Evolutionary conservation across 2,113 vertebrate species (phyloP), one percentile per base, ranked within the genome.

Genomic region (Cryptotis parvus): DNA sequence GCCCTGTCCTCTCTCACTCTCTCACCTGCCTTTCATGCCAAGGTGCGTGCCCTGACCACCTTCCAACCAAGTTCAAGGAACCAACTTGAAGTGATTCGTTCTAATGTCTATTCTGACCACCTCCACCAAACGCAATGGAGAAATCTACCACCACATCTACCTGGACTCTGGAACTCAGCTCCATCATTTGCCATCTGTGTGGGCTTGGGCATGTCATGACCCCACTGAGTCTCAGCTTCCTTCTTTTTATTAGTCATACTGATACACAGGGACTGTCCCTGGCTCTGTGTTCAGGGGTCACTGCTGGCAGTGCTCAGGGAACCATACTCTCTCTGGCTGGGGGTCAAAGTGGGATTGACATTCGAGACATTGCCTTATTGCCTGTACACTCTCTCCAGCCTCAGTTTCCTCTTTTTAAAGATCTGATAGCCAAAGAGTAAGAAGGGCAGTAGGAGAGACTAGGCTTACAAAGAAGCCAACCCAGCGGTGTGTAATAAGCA

Each of bases 201-300:
- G n/a, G 86, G 10, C 41, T 29, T 68, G 55, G 41, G 4, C 49
- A n/a, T 77, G 73, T 83, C 45, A 49, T n/a, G 66, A 73, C 45
- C 20, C 90, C 11, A 86, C 68, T 77, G 55, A 86, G 58, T 49
- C 58, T 82, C 55, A 52, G 6, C 89, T 74, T 92, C 45, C 33
- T 74, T 31, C 73, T 77, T 86, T 3, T 65, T 27, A 8, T 22
- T 65, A 27, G 63, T 27, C 9, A 31, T 3, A 65, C 20, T 61
- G 58, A 49, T 8, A 61, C 27, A 11, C 9, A 31, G 27, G 18
- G 26, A 31, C 63, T 65, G 9, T 31, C 27, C 6, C 26, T 65
- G 22, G 27, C 26, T 31, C 63, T 31, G 29, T 9, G 26, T 31
- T 65, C 63, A 65, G 31, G 63, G 63, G 63, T 65, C 9, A 9